These are phyloP conservation scores for Polyommatus icarus DNA, from an alignment of 2,888 invertebrate species.

Conservation along the genomic window DNA sequence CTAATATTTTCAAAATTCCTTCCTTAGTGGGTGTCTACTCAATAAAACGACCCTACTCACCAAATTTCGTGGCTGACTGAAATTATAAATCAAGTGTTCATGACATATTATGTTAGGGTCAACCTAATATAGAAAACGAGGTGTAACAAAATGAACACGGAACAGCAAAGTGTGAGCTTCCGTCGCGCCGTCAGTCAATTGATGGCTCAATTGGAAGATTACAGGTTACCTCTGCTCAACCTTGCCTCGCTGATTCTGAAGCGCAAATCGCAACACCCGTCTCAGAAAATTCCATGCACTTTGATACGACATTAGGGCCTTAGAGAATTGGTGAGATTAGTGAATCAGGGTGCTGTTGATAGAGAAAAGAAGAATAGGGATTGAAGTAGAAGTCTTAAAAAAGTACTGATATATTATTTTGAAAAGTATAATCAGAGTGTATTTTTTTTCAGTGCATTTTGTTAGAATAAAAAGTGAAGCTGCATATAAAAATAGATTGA, in stretches of 20 bases:
- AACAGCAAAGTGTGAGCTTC: conserved; percentile 56
- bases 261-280: conserved; percentile 25
- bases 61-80: no score
- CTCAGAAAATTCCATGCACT: conserved; percentile 9
- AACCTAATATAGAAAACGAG: conserved; percentile 14
- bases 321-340: background rate
- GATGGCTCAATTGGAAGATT: conserved; percentile 69
- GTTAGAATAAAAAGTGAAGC: background rate
- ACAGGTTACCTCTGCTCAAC: conserved; percentile 60
- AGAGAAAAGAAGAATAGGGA: background rate
- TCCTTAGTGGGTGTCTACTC: no score
- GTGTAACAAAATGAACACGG: conserved; percentile 42
- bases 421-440: background rate
- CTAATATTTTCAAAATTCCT: no score
- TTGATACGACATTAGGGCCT: background rate
- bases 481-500: background rate
- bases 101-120: background rate
- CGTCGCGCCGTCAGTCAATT: conserved; percentile 56
- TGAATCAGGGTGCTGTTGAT: background rate
- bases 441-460: no score
- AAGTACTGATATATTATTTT: no score
- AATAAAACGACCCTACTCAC: no score
- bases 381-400: no score
- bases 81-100: background rate
- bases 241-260: conserved; percentile 48